Conservation (phyloP, 2,113 vertebrate species). For the Alaudala cheleensis region DNA sequence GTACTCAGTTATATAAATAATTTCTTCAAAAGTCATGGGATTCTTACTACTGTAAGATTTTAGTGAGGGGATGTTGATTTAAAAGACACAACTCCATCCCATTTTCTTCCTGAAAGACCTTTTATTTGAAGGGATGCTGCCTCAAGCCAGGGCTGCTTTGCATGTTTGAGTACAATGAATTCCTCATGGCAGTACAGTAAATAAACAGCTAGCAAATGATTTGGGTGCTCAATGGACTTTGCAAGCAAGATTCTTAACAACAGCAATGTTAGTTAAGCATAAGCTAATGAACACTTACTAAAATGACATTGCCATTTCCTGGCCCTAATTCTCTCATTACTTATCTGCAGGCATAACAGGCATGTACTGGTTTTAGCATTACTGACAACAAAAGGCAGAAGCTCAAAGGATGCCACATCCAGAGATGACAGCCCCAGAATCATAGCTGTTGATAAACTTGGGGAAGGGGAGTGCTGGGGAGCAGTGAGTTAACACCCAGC, state of each 20-base stretch:
- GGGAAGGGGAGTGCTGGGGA: neutral
- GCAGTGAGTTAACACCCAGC: neutral
- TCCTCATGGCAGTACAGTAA: neutral
- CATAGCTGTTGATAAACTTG: rapidly evolving
- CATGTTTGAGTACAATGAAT: neutral
- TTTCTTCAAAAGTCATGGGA: neutral
- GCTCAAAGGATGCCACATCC: neutral
- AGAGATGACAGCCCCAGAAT: neutral
- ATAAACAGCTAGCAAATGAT: neutral
- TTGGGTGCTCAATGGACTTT: neutral
- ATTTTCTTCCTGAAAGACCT: neutral
- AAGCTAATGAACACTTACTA: neutral
- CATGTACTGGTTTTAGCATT: neutral
- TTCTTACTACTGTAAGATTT: neutral
- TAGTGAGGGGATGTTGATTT: neutral
- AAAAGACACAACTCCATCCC: neutral
- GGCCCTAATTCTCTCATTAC: slow-evolving; percentile 18
- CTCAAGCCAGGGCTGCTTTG: neutral
- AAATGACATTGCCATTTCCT: slow-evolving; percentile 7
- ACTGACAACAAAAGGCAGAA: neutral
- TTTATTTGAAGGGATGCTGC: neutral
- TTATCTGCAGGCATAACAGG: neutral
- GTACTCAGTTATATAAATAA: neutral
- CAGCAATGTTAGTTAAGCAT: slow-evolving; percentile 19
- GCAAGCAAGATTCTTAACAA: neutral